These are phyloP conservation scores for Gryllus longicercus DNA, from an alignment of 2,888 invertebrate species.

Conservation along the genomic window DNA sequence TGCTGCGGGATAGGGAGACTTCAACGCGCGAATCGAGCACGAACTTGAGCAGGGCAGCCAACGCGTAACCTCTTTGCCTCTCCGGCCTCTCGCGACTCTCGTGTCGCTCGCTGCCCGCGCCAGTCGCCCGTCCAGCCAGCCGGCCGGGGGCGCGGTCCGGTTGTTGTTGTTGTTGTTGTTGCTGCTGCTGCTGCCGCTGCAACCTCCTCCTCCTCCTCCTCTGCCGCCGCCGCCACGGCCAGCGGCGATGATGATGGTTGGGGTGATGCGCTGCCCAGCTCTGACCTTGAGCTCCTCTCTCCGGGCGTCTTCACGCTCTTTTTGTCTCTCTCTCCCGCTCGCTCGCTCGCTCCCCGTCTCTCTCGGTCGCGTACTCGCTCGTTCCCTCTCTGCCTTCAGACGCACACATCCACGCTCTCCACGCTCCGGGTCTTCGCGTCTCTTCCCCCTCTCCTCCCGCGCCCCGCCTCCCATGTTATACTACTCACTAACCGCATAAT, in stretches of 20 bases:
- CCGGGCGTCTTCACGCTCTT: neutral
- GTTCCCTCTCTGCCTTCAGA: neutral
- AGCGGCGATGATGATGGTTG: neutral
- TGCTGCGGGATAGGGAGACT: too few species aligned
- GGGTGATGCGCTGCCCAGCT: neutral
- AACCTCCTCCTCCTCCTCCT: neutral
- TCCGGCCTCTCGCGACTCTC: too few species aligned
- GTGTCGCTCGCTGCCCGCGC: too few species aligned
- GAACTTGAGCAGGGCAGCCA: too few species aligned
- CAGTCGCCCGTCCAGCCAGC: too few species aligned
- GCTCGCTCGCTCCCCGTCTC: neutral
- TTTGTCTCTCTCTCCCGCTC: neutral
- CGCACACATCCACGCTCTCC: neutral
- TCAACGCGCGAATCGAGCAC: too few species aligned
- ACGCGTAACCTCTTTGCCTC: too few species aligned
- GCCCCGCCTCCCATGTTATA: neutral
- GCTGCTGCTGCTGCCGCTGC: neutral
- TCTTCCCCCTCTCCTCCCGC: neutral
- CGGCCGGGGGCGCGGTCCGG: too few species aligned
- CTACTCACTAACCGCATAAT: constrained; percentile 17
- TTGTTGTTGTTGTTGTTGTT: too few species aligned
- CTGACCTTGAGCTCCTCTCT: neutral
- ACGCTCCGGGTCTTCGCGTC: neutral
- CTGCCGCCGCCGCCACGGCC: neutral
- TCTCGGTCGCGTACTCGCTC: neutral